Percentiles rank a stretch among this genome's conserved stretches.
These are phyloP conservation scores for Plestiodon gilberti DNA, from an alignment of 2,113 vertebrate species.

Conservation along the genomic window DNA sequence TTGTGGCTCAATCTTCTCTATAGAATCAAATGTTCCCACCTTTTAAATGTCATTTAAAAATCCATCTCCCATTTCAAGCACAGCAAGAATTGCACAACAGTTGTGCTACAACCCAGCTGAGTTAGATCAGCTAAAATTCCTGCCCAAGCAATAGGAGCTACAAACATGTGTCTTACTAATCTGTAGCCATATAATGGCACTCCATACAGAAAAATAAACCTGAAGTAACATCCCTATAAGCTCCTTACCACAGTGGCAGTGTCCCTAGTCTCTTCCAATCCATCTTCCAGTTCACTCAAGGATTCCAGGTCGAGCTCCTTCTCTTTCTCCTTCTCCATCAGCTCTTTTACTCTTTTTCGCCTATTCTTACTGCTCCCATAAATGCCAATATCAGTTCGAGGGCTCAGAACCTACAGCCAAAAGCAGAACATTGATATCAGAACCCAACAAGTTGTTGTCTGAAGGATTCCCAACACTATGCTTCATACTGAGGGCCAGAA, in stretches of 20 bases:
- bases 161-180: neutral
- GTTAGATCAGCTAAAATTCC: neutral
- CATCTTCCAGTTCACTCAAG: conserved; percentile 92
- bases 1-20: neutral
- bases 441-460: conserved; percentile 6
- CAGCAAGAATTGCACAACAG: neutral
- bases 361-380: conserved; percentile 96
- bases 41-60: neutral
- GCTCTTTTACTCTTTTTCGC: conserved; percentile 90
- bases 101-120: neutral
- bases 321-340: conserved; percentile 92
- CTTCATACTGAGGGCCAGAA: neutral
- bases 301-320: conserved; percentile 89
- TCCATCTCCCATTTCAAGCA: neutral
- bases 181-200: neutral
- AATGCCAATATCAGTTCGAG: conserved; percentile 92
- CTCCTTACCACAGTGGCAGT: conserved; percentile 87
- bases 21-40: neutral
- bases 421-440: neutral
- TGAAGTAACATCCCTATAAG: fast-evolving
- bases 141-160: neutral
- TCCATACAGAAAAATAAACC: neutral
- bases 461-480: neutral
- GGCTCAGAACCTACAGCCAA: conserved; percentile 89
- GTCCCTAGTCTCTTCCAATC: conserved; percentile 86